phyloP scores from a whole-genome alignment of 2,888 invertebrate genomes.

The Hoplodrina blanda region DNA sequence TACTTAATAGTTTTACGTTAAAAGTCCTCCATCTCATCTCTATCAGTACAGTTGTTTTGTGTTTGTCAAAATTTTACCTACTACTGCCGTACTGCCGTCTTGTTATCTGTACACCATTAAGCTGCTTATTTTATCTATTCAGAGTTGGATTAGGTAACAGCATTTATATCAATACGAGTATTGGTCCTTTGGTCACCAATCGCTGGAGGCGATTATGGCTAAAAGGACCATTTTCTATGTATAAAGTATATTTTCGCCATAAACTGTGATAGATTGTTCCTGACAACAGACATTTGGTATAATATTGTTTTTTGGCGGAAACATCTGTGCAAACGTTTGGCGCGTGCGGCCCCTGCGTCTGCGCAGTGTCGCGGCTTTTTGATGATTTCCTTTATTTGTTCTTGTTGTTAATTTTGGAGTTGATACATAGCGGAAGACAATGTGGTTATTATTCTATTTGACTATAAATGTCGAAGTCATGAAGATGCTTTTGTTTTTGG shows the following conservation, averaged over 20 bases:
- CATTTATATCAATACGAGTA: background rate
- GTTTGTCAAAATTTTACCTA: too few relatives aligned
- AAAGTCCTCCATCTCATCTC: too few relatives aligned
- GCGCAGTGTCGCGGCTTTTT: constrained; percentile 15
- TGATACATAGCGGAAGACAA: background rate
- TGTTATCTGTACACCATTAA: too few relatives aligned
- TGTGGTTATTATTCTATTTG: background rate
- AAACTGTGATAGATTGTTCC: constrained; percentile 15
- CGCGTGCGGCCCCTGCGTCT: constrained; percentile 57
- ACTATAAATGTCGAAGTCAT: too few relatives aligned
- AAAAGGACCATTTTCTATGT: background rate
- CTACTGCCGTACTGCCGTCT: too few relatives aligned
- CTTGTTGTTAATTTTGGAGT: constrained; percentile 20
- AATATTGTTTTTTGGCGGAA: constrained; percentile 41
- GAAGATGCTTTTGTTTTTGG: too few relatives aligned
- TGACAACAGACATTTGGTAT: constrained; percentile 17
- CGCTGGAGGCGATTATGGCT: too few relatives aligned
- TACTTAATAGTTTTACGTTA: too few relatives aligned
- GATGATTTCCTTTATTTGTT: constrained; percentile 27
- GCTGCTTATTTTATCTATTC: too few relatives aligned
- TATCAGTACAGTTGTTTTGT: too few relatives aligned
- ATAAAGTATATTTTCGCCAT: background rate
- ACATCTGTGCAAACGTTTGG: constrained; percentile 57
- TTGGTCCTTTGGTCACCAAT: background rate
- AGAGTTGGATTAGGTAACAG: too few relatives aligned